Percentiles rank a stretch among this genome's conserved stretches.
These are phyloP conservation scores for Caenorhabditis remanei DNA, from an alignment of 1,140 invertebrate genomes.

Conservation along the genomic window DNA sequence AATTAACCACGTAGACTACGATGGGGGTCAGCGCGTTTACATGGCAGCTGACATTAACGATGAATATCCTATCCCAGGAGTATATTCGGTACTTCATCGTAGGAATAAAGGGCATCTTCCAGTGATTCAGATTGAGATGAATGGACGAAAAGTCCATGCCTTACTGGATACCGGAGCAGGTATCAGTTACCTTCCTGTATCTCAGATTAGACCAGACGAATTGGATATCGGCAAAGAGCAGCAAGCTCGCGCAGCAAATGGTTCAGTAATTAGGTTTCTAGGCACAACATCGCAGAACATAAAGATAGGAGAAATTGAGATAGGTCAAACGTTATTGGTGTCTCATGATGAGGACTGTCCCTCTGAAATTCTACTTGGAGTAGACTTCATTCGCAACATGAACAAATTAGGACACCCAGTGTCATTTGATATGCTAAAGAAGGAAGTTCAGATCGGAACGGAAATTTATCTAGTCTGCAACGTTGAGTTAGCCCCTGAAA, in stretches of 20 bases:
- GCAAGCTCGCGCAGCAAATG: background rate
- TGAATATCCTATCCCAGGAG: no score
- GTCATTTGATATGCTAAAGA: background rate
- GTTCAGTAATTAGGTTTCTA: background rate
- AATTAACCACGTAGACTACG: no score
- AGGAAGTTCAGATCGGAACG: background rate
- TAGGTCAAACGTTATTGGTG: background rate
- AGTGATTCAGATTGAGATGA: background rate
- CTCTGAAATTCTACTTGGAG: background rate
- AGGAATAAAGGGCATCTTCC: background rate
- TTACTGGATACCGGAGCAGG: background rate
- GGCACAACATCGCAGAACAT: background rate
- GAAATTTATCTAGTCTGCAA: no score
- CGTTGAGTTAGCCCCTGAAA: no score
- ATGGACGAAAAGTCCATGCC: background rate
- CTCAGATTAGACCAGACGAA: background rate
- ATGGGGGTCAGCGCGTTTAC: no score
- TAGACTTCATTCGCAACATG: background rate
- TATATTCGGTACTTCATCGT: no score
- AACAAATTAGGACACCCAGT: background rate
- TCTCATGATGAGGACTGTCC: background rate
- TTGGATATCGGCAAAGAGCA: background rate
- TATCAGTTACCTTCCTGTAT: background rate
- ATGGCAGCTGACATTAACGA: no score
- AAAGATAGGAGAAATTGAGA: background rate